These are phyloP conservation scores for Bhutanitis thaidina DNA, from an alignment of 2,888 invertebrate species.

Conservation along the genomic window DNA sequence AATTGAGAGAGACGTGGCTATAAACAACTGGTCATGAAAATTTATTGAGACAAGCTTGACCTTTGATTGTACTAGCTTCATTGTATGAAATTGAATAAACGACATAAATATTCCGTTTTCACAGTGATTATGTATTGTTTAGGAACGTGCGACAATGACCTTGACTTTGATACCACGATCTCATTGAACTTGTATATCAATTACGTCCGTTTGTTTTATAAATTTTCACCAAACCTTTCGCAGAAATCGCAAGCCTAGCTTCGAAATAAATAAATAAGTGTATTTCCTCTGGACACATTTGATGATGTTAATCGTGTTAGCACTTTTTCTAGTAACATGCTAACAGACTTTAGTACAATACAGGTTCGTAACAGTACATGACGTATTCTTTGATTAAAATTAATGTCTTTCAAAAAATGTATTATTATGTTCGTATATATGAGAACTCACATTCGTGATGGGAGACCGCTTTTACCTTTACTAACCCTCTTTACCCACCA, in stretches of 20 bases:
- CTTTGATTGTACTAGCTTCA: conserved; percentile 41
- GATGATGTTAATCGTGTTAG: background rate
- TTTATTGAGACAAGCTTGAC: conserved; percentile 58
- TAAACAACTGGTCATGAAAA: conserved; percentile 60
- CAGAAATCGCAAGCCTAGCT: too few relatives aligned
- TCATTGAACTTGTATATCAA: background rate
- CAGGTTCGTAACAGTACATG: too few relatives aligned
- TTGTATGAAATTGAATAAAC: conserved; percentile 25
- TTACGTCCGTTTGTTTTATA: background rate
- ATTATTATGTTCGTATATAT: too few relatives aligned
- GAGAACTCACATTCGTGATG: too few relatives aligned
- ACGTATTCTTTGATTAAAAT: too few relatives aligned
- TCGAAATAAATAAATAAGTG: background rate
- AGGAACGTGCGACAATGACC: background rate
- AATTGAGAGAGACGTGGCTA: conserved; percentile 59
- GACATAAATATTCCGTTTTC: background rate
- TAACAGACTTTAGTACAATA: background rate
- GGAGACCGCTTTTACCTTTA: too few relatives aligned
- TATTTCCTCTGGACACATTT: too few relatives aligned
- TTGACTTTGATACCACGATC: background rate
- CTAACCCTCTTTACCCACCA: too few relatives aligned
- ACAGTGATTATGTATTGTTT: background rate
- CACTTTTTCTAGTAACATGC: background rate
- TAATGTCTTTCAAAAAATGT: too few relatives aligned
- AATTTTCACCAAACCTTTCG: too few relatives aligned